Base-by-base conservation (phyloP, 2,797 vertebrate species). In the Merluccius polli region DNA sequence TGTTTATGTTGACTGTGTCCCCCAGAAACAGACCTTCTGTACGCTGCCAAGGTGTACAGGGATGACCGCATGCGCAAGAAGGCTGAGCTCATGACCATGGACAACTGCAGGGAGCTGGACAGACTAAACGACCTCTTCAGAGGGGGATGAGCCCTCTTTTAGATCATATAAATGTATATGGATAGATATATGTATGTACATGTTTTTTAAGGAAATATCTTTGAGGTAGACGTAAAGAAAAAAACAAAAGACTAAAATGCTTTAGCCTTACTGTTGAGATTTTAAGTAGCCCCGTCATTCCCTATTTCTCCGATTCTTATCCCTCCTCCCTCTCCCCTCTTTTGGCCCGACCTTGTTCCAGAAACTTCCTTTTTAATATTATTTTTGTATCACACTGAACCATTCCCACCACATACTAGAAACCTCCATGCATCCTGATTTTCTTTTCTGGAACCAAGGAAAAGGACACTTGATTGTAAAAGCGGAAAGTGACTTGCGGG, bases 41-140 rank as follows among this genome's bases (percentile, higher is more conserved):
- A 99, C 35, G 97, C 96, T 76, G 96, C 98, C 36, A 99, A 97
- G 88, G 96, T 98, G 0, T 99, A 99, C 89, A 93, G 96, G 77
- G 97, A 99, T 0, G 96, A 98, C 11, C 93, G 96, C 9, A 95
- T 98, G 82, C 94, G 94, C 77, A 95, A 92, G 90, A 99, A 98
- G 90, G 97, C 97, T 0, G 97, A 99, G 21, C 94, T 96, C 71
- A 95, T 98, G 94, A 93, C 94, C 86, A 98, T 98, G 97, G 96
- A 98, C 76, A 98, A 96, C 95, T 99, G 98, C 92, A 97, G 94
- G 91, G 96, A 99, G 83, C 83, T 99, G 70, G 96, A 98, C 80
- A 94, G 96, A 90, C 91, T 99, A 90, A 99, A 96, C 82, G 94
- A 94, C 86, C 89, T 99, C 76, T 99, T 96, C 87, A 94, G 96